Evolutionary conservation across 2,113 vertebrate genomes (phyloP), one percentile per base, ranked within the genome.

Genomic region (Empidonax traillii): DNA sequence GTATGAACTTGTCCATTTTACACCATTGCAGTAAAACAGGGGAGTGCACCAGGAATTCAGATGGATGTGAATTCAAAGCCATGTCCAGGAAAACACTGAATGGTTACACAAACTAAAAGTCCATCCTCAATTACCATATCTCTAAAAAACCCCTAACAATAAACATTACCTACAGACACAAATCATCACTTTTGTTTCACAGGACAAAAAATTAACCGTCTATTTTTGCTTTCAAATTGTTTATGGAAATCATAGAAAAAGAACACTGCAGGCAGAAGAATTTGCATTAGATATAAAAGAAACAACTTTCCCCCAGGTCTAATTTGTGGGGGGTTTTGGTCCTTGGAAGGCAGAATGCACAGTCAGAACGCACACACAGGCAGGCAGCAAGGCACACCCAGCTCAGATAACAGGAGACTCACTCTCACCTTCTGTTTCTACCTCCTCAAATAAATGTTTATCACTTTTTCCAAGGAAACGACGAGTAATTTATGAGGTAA

Each of bases 401-500:
- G 51, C 67, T 80, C 23, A 35, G 56, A 4, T 18, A 66, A 13
- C 14, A 52, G 22, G n/a, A 85, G 5, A 85, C 82, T 82, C 30
- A 17, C 27, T 12, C 74, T 79, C 12, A 16, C 69, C 72, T 86
- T 68, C 49, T 22, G 18, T 24, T 85, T 63, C 61, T 53, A 83
- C 92, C 71, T 88, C 46, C 89, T 3, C 47, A 93, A 93, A 90
- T 47, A 80, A 74, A 90, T 5, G 53, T 86, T 96, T 91, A 85
- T 87, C 65, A 74, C 52, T 93, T 89, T 92, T 81, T 39, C 75
- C 79, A 88, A 89, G 59, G 56, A 95, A 95, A 94, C 7, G 22
- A 74, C 82, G 78, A 51, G 94, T 68, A 94, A 97, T 97, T 97
- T 96, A 96, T 88, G 94, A 92, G 67, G 49, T 66, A 88, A 96